phyloP scores from a whole-genome alignment of 2,888 invertebrate species.

The Metallyticus violacea region DNA sequence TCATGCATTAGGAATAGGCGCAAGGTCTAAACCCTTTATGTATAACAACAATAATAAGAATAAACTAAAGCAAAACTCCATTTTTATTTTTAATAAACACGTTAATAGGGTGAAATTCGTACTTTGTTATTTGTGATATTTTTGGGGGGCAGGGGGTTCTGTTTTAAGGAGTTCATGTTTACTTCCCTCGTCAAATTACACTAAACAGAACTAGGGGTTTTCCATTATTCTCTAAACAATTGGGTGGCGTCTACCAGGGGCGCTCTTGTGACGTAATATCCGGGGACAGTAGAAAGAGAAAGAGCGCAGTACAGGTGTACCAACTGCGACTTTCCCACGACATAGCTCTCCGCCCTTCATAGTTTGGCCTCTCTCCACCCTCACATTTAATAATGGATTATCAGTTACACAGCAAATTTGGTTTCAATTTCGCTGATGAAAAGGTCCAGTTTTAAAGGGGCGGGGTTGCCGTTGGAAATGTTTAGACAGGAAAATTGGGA shows the following conservation, averaged over 20 bases:
- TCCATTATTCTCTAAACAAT: neutral
- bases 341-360: neutral
- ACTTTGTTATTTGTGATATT: too few species aligned
- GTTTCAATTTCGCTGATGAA: slow-evolving; percentile 1
- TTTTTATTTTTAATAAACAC: too few species aligned
- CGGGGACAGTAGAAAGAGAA: too few species aligned
- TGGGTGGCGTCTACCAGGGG: neutral
- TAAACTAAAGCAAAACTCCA: too few species aligned
- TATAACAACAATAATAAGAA: too few species aligned
- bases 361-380: neutral
- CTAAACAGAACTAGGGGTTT: neutral
- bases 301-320: too few species aligned
- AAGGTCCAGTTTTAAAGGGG: neutral
- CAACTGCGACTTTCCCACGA: neutral
- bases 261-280: neutral
- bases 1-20: too few species aligned
- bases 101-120: too few species aligned
- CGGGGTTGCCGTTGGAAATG: neutral
- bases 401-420: slow-evolving; percentile 12
- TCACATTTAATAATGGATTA: neutral
- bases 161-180: too few species aligned
- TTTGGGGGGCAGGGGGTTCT: too few species aligned
- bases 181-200: too few species aligned
- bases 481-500: neutral
- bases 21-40: too few species aligned